phyloP scores from a whole-genome alignment of 2,888 invertebrate species.

The Dynastes grantii region DNA sequence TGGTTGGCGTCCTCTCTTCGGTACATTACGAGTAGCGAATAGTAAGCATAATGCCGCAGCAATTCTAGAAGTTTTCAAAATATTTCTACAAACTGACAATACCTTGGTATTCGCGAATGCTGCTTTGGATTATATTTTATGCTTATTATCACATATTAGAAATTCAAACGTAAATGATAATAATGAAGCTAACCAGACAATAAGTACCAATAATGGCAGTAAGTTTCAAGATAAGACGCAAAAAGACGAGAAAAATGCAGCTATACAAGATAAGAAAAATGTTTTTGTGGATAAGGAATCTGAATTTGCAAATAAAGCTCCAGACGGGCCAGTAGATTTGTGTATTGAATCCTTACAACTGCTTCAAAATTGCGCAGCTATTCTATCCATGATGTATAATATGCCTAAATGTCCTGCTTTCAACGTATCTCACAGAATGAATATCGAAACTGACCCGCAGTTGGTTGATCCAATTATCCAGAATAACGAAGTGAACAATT shows the following conservation, averaged over 20 bases:
- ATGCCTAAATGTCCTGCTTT: constrained; percentile 97
- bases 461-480: constrained; percentile 91
- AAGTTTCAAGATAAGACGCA: constrained; percentile 35
- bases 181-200: constrained; percentile 46
- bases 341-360: constrained; percentile 88
- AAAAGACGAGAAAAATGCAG: constrained; percentile 45
- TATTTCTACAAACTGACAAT: constrained; percentile 94
- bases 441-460: constrained; percentile 83
- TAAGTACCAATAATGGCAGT: constrained; percentile 13
- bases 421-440: constrained; percentile 89
- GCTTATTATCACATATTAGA: constrained; percentile 85
- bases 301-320: constrained; percentile 62
- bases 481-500: constrained; percentile 74
- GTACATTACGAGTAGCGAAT: constrained; percentile 91
- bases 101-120: constrained; percentile 95
- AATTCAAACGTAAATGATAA: constrained; percentile 74
- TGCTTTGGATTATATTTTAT: constrained; percentile 93
- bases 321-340: constrained; percentile 72
- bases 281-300: constrained; percentile 56
- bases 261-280: constrained; percentile 42
- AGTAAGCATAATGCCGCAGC: constrained; percentile 79
- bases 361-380: constrained; percentile 88
- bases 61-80: constrained; percentile 92
- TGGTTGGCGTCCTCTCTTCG: constrained; percentile 97
- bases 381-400: constrained; percentile 92